Base-by-base conservation (phyloP, 2,797 vertebrate species). In the Sciurus carolinensis region DNA sequence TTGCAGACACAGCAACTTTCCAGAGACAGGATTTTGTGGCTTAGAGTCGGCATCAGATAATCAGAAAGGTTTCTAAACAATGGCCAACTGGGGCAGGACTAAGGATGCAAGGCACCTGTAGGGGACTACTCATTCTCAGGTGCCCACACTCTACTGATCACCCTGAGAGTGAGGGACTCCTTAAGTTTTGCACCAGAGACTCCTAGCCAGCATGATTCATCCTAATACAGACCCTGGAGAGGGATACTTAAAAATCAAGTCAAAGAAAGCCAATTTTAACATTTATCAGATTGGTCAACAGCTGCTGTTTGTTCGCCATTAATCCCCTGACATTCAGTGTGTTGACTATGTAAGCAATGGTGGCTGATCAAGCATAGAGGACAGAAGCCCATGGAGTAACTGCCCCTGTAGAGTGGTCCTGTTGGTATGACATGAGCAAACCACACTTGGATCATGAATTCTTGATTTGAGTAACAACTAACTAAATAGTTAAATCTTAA, bases 121-220 rank as follows among this genome's bases (percentile, higher is more conserved):
- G 8, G 30, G 0, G 15, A 6, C 4, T 33, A 4, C 7, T 76
- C 28, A 42, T n/a, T 87, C 14, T 87, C 47, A 67, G 36, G 33
- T 36, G 1, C 4, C 30, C 3, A 2, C 0, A 28, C 1, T 66
- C 6, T 1, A 59, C 3, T 73, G 54, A 0, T 6, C 3, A 39
- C 13, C 15, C 12, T 86, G 28, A 64, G 39, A 67, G 3, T 69
- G 10, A 72, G 10, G 8, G 44, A 76, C 36, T 36, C 12, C 44
- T 75, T 72, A 62, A 33, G 22, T 42, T 76, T 81, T 77, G 22
- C 6, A 59, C 3, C 36, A 12, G 14, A 39, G 11, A 8, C 4
- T 69, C 12, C 24, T 84, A 20, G 7, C 3, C 69, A 59, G 14
- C 33, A 42, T 59, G 5, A 9, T 6, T 54, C 22, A 33, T 18